Evolutionary conservation across 2,888 invertebrate genomes (phyloP).

Genomic region (Cancer borealis): DNA sequence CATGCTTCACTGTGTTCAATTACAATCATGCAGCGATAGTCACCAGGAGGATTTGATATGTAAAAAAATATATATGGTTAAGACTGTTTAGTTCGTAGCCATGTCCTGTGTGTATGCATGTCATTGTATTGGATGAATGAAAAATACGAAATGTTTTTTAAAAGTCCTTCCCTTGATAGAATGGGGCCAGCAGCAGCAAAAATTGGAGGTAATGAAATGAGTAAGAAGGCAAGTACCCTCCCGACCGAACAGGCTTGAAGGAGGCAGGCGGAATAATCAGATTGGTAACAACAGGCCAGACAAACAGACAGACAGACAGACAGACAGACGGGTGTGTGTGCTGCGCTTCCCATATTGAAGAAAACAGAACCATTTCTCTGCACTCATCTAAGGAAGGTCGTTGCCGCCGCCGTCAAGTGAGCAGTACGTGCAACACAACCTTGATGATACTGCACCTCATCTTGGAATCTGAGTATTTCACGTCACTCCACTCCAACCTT

Average conservation of each 20-base stretch:
- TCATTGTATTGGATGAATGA: not conserved
- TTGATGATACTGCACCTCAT: not conserved
- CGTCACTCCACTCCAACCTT: not conserved
- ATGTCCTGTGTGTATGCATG: not conserved
- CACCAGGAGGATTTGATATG: not conserved
- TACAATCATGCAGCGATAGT: not conserved
- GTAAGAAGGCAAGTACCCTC: not conserved
- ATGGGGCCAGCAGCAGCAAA: not conserved
- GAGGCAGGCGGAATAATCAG: conserved; percentile 5
- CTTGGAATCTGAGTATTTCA: conserved; percentile 20
- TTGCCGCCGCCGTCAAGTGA: conserved; percentile 11
- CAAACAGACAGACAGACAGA: too few species aligned
- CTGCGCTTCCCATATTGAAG: not conserved
- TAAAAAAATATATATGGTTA: not conserved
- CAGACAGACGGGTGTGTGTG: not conserved
- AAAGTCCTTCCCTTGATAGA: not conserved
- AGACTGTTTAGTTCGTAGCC: not conserved
- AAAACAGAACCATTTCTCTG: not conserved
- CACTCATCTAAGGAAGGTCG: conserved; percentile 10
- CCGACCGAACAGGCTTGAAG: not conserved
- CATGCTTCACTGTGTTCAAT: not conserved
- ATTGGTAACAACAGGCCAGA: not conserved
- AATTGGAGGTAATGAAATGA: not conserved
- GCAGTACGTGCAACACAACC: not conserved
- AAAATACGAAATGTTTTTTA: not conserved